Evolutionary conservation across 1,140 invertebrate species (phyloP).

Genomic region (Atopsyche davidsoni): DNA sequence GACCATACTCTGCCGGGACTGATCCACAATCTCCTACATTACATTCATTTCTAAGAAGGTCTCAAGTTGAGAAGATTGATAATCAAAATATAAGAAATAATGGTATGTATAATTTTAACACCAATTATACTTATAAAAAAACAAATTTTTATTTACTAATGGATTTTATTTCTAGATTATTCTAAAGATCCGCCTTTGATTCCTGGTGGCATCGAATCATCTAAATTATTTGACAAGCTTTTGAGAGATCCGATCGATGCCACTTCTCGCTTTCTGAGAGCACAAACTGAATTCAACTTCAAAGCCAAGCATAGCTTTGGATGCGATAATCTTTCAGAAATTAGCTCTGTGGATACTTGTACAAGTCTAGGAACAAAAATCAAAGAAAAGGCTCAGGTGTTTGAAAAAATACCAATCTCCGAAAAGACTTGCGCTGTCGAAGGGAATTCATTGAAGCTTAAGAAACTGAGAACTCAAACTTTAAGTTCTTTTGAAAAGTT

Average conservation of each 20-base stretch:
- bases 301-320: conserved; percentile 10
- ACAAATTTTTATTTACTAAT: no score
- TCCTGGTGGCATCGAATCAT: conserved; percentile 21
- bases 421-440: conserved; percentile 9
- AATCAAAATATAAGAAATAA: conserved; percentile 31
- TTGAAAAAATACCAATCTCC: not conserved
- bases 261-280: not conserved
- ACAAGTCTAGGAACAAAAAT: conserved; percentile 48
- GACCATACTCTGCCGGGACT: conserved; percentile 45
- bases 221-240: conserved; percentile 23
- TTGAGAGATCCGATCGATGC: conserved; percentile 23
- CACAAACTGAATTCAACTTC: conserved; percentile 11
- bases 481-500: conserved; percentile 5
- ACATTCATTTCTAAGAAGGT: conserved; percentile 19
- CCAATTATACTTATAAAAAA: no score
- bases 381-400: conserved; percentile 43
- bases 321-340: conserved; percentile 45
- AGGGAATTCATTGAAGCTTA: conserved; percentile 18
- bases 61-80: conserved; percentile 20
- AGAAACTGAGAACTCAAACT: conserved; percentile 15
- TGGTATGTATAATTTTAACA: conserved; percentile 32
- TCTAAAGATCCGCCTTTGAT: conserved; percentile 16
- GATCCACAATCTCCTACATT: conserved; percentile 37
- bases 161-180: conserved; percentile 19
- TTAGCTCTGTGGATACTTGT: conserved; percentile 46